Percentiles rank a stretch among this genome's conserved stretches.
phyloP scores from a whole-genome alignment of 2,888 invertebrate species.

The Apoda limacodes region DNA sequence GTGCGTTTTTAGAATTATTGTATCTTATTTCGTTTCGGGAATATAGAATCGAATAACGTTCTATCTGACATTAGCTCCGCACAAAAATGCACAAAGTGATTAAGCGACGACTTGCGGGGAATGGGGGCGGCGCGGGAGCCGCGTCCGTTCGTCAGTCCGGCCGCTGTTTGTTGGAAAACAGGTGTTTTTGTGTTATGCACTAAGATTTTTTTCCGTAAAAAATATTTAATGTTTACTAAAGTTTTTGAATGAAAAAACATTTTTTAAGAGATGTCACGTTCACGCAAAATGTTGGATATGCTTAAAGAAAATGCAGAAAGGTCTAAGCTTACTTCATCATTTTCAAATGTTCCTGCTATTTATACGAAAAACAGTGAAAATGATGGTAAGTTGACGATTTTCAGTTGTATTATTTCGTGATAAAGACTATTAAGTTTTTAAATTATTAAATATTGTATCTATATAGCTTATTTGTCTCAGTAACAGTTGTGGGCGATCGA shows the following conservation, averaged over 20 bases:
- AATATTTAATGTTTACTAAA: no score
- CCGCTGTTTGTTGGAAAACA: constrained; percentile 3
- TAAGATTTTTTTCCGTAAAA: constrained; percentile 4
- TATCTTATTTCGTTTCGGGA: constrained; percentile 13
- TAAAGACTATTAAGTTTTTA: constrained; percentile 1
- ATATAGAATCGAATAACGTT: constrained; percentile 14
- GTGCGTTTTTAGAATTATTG: constrained; percentile 12
- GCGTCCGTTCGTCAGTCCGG: constrained; percentile 2
- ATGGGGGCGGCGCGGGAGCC: background rate
- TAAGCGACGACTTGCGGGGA: constrained; percentile 2
- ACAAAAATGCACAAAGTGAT: constrained; percentile 1
- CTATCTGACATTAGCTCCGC: constrained; percentile 3
- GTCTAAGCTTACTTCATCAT: background rate
- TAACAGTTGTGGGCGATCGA: constrained; percentile 3
- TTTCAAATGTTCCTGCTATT: constrained; percentile 2
- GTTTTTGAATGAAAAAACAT: constrained; percentile 1
- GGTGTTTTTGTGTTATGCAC: constrained; percentile 2
- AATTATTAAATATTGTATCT: constrained; percentile 1
- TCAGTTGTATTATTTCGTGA: constrained; percentile 3
- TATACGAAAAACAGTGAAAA: constrained; percentile 1
- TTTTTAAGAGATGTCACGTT: constrained; percentile 3
- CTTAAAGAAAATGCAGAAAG: no score
- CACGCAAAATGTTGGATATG: no score
- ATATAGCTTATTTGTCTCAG: constrained; percentile 1
- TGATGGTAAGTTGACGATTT: constrained; percentile 5